phyloP scores from a whole-genome alignment of 2,113 vertebrate species.

The Abramis brama region DNA sequence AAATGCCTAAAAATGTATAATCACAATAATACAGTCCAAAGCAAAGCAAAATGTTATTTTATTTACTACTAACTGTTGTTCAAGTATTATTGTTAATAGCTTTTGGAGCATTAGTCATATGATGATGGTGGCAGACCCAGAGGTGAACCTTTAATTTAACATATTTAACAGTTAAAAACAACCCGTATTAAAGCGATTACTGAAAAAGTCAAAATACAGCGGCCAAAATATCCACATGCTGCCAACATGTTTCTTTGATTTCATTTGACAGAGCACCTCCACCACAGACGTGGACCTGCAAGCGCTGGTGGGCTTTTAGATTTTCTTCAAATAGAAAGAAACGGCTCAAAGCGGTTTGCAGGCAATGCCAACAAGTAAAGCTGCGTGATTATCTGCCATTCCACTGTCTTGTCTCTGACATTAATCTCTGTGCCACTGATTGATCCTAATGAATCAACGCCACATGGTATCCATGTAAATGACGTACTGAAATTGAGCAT shows the following conservation, averaged over 20 bases:
- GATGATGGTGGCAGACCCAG: neutral
- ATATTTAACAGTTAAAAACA: neutral
- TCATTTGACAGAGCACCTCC: conserved; percentile 1
- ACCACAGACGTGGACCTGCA: neutral
- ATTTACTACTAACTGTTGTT: neutral
- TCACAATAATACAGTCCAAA: neutral
- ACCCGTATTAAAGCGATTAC: conserved; percentile 7
- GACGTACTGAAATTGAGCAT: conserved; percentile 56
- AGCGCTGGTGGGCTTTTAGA: neutral
- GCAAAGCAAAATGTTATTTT: neutral
- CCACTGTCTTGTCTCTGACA: conserved; percentile 49
- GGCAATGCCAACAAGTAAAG: conserved; percentile 11
- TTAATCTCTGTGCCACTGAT: conserved; percentile 60
- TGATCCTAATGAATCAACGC: conserved; percentile 67
- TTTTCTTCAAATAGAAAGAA: neutral
- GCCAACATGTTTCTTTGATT: conserved; percentile 13
- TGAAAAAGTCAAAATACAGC: neutral
- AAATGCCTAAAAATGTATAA: neutral
- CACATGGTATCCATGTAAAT: conserved; percentile 58
- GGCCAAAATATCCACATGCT: neutral
- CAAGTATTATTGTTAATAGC: neutral
- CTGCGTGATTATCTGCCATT: conserved; percentile 23
- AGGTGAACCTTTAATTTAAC: neutral
- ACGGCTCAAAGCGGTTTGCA: neutral
- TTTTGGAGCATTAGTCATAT: neutral